Evolutionary conservation across 2,797 vertebrate species (phyloP).

Genomic region (Myioborus melanocephalus): DNA sequence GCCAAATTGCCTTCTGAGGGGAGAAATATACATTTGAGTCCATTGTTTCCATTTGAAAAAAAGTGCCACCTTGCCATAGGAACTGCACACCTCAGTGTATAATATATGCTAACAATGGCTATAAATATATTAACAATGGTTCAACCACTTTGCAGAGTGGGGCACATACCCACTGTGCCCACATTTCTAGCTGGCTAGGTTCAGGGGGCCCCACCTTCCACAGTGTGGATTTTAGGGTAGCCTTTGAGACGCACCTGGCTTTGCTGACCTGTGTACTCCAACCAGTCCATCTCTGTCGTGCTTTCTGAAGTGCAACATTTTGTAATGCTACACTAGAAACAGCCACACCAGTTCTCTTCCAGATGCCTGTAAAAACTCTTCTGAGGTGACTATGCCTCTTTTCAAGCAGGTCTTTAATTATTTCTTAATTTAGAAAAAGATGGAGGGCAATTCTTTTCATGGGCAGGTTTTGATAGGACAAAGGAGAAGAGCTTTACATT

Average conservation of each 20-base stretch:
- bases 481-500: neutral
- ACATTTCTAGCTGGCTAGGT: neutral
- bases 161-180: neutral
- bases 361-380: neutral
- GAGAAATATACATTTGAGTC: neutral
- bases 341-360: accelerated
- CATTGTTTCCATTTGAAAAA: neutral
- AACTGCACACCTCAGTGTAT: neutral
- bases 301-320: neutral
- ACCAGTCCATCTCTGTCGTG: neutral
- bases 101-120: accelerated
- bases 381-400: neutral
- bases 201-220: neutral
- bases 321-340: neutral
- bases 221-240: neutral
- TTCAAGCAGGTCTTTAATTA: neutral
- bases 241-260: neutral
- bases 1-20: neutral
- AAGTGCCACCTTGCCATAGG: neutral
- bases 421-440: neutral
- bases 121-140: neutral
- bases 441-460: neutral
- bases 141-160: neutral
- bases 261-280: neutral
- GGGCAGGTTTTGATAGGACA: neutral